These are phyloP conservation scores for Formicarius rufipectus DNA, from an alignment of 2,113 vertebrate genomes.

Conservation along the genomic window DNA sequence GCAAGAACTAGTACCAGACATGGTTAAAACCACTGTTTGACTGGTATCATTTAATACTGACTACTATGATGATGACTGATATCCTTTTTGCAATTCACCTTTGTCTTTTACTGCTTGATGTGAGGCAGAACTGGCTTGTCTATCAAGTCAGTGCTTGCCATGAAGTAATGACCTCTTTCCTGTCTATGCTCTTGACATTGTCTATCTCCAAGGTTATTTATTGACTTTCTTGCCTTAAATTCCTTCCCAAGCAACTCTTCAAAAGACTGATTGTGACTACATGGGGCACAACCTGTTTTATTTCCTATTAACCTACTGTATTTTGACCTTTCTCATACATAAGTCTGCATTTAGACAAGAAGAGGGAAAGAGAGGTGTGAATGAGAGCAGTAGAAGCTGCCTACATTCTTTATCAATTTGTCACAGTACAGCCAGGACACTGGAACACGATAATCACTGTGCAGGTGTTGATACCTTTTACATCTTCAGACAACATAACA, in stretches of 20 bases:
- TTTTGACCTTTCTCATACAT: not conserved
- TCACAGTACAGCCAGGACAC: too few relatives aligned
- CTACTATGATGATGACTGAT: not conserved
- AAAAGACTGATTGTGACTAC: not conserved
- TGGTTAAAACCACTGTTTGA: not conserved
- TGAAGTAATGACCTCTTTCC: not conserved
- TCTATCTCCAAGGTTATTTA: not conserved
- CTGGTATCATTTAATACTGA: not conserved
- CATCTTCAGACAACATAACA: not conserved
- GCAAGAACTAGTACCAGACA: not conserved
- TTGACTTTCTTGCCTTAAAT: not conserved
- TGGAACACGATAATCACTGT: not conserved
- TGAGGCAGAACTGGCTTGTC: not conserved
- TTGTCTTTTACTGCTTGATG: not conserved
- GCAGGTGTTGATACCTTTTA: not conserved
- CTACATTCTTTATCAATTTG: not conserved
- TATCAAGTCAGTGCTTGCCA: not conserved
- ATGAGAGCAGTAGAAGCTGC: not conserved
- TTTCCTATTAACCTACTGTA: not conserved
- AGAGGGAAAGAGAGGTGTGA: not conserved
- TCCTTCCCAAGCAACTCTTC: not conserved
- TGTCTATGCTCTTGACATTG: not conserved
- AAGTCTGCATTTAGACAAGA: not conserved
- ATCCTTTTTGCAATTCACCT: not conserved
- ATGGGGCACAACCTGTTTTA: not conserved